These are phyloP conservation scores for Dascillus cervinus DNA, from an alignment of 2,888 invertebrate species.

Conservation along the genomic window DNA sequence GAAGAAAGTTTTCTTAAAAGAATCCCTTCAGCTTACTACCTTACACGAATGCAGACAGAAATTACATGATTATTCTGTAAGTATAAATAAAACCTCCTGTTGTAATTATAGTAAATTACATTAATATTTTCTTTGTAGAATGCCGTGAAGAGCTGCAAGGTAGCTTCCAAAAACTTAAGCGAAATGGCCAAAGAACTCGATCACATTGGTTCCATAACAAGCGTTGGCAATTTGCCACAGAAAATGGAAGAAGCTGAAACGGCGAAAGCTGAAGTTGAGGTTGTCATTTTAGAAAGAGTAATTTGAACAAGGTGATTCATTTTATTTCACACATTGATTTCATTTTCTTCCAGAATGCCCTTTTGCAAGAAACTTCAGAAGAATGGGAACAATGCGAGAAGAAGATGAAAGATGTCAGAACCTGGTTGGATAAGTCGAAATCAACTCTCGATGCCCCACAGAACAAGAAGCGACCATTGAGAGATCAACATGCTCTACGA, in stretches of 20 bases:
- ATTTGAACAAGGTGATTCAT: constrained; percentile 28
- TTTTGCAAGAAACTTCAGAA: constrained; percentile 85
- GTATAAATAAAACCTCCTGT: constrained; percentile 15
- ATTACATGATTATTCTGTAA: constrained; percentile 79
- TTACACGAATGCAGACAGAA: constrained; percentile 77
- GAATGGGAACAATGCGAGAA: constrained; percentile 96
- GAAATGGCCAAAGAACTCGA: constrained; percentile 91
- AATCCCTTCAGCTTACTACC: constrained; percentile 69
- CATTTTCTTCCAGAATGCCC: constrained; percentile 59
- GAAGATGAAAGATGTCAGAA: constrained; percentile 82
- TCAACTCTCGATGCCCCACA: constrained; percentile 70
- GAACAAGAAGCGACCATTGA: constrained; percentile 76
- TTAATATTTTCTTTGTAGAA: constrained; percentile 48
- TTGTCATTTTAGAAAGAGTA: constrained; percentile 78
- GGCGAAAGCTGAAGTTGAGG: constrained; percentile 77
- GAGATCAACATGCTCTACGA: constrained; percentile 77
- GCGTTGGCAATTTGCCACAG: constrained; percentile 75
- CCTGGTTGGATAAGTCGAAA: constrained; percentile 83
- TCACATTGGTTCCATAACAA: constrained; percentile 73
- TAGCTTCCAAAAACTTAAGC: constrained; percentile 76
- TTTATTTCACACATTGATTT: constrained; percentile 2
- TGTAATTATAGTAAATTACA: constrained; percentile 5
- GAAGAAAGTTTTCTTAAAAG: constrained; percentile 70
- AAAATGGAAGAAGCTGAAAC: constrained; percentile 83
- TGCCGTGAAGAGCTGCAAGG: constrained; percentile 83